Evolutionary conservation across 2,797 vertebrate species (phyloP).

Genomic region (Oreortyx pictus): DNA sequence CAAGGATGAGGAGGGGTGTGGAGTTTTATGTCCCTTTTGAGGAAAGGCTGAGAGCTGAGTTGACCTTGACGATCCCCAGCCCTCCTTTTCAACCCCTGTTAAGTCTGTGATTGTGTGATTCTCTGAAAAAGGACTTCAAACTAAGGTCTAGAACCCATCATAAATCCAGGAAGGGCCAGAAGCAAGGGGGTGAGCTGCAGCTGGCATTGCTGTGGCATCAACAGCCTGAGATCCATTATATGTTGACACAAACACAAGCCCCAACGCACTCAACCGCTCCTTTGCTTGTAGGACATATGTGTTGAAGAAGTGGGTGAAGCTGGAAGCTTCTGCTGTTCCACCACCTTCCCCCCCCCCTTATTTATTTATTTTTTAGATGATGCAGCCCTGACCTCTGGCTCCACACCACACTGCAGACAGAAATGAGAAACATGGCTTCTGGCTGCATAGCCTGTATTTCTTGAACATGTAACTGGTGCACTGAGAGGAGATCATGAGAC

Average conservation of each 20-base stretch:
- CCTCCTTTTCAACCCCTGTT: no score
- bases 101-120: no score
- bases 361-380: not conserved
- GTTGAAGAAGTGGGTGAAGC: not conserved
- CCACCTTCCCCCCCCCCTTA: no score
- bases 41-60: no score
- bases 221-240: not conserved
- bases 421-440: not conserved
- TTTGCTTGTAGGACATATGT: not conserved
- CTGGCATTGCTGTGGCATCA: not conserved
- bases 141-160: not conserved
- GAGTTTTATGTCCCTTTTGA: no score
- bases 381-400: not conserved
- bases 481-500: not conserved
- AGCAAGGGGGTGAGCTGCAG: not conserved
- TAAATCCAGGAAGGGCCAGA: not conserved
- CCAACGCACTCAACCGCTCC: not conserved
- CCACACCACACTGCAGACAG: not conserved
- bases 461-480: not conserved
- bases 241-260: not conserved
- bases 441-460: not conserved
- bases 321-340: not conserved
- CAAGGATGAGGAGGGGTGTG: no score
- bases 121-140: not conserved
- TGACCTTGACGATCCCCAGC: no score